Percentiles rank a stretch among this genome's conserved stretches.
Evolutionary conservation across 2,888 invertebrate species (phyloP).

Genomic region (Labia minor): DNA sequence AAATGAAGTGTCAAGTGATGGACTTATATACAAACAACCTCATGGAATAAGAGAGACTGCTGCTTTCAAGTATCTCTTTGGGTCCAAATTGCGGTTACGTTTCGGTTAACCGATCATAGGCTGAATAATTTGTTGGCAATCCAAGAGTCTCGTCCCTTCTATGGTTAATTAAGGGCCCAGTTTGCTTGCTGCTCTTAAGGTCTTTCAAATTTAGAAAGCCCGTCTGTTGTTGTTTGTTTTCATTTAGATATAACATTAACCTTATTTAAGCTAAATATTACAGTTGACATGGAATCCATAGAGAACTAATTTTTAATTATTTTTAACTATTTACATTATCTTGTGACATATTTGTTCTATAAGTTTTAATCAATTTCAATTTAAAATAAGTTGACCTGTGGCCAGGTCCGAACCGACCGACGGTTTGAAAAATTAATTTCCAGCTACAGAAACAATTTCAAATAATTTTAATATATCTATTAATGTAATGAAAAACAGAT

Average conservation of each 20-base stretch:
- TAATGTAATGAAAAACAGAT: too few species aligned
- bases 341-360: too few species aligned
- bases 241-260: neutral
- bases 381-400: too few species aligned
- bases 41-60: neutral
- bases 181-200: neutral
- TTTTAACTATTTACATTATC: too few species aligned
- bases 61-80: neutral
- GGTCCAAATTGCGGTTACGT: neutral
- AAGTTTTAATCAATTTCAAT: too few species aligned
- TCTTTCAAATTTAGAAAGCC: neutral
- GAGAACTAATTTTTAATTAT: too few species aligned
- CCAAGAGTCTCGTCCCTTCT: neutral
- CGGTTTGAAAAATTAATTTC: too few species aligned
- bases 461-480: too few species aligned
- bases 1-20: neutral
- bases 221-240: neutral
- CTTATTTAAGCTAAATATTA: too few species aligned
- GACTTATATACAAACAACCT: neutral
- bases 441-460: too few species aligned
- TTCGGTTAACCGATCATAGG: slow-evolving; percentile 13
- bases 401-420: too few species aligned
- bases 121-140: slow-evolving; percentile 1
- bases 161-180: slow-evolving; percentile 3
- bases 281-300: too few species aligned